Percentiles rank a stretch among this genome's conserved stretches.
Evolutionary conservation across 2,113 vertebrate genomes (phyloP).

Genomic region (Beaufortia kweichowensis): DNA sequence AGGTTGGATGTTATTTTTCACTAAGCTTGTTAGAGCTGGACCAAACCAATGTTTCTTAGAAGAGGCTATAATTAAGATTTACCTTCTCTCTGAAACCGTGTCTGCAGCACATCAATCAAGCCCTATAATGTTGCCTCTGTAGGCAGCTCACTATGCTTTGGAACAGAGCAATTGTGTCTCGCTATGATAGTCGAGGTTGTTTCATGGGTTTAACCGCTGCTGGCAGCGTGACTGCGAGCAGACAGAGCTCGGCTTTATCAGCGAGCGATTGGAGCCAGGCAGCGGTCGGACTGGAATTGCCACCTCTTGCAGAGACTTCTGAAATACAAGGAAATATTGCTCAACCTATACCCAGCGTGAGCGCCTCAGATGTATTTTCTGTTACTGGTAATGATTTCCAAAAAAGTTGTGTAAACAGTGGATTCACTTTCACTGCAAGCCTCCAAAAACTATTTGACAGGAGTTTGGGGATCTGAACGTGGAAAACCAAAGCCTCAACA

Average conservation of each 20-base stretch:
- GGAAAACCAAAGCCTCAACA: constrained; percentile 63
- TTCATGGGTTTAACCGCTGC: constrained; percentile 31
- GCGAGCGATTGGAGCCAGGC: constrained; percentile 52
- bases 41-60: too few relatives aligned
- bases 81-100: too few relatives aligned
- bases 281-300: constrained; percentile 50
- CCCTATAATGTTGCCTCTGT: too few relatives aligned
- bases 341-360: constrained; percentile 49
- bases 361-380: constrained; percentile 47
- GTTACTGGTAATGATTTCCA: constrained; percentile 61
- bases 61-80: too few relatives aligned
- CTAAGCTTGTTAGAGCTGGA: too few relatives aligned
- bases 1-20: too few relatives aligned
- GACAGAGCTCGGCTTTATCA: constrained; percentile 29
- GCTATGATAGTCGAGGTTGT: constrained; percentile 21
- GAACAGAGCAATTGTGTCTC: constrained; percentile 1
- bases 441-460: constrained; percentile 62
- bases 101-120: too few relatives aligned
- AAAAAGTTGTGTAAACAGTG: constrained; percentile 62
- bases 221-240: constrained; percentile 12
- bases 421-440: constrained; percentile 64
- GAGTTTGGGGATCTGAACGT: constrained; percentile 47
- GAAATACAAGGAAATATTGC: constrained; percentile 46
- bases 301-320: constrained; percentile 43
- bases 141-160: too few relatives aligned